Evolutionary conservation across 2,113 vertebrate genomes (phyloP).

Genomic region (Spilogale gracilis): DNA sequence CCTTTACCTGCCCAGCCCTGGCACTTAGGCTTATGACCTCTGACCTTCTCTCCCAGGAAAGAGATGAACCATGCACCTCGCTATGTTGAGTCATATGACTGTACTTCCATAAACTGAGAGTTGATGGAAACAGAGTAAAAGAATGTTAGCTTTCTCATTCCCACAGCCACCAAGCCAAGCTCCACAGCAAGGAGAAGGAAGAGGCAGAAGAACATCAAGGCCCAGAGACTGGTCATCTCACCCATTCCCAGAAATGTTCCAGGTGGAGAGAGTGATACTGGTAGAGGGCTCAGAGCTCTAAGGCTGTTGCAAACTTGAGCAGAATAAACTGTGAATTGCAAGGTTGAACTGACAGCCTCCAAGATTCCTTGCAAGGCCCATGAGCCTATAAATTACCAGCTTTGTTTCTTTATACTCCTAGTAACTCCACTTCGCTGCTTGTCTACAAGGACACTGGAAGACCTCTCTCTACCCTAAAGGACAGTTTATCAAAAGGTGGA

Average conservation of each 20-base stretch:
- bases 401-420: conserved; percentile 17
- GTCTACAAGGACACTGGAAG: background rate
- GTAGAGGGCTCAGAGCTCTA: background rate
- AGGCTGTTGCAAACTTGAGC: background rate
- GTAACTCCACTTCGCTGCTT: background rate
- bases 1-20: background rate
- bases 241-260: background rate
- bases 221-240: background rate
- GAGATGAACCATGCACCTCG: background rate
- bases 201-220: background rate
- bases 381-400: background rate
- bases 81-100: background rate
- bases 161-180: background rate
- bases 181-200: background rate
- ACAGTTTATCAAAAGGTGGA: background rate
- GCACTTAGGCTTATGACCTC: background rate
- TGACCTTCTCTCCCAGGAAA: background rate
- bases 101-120: background rate
- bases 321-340: background rate
- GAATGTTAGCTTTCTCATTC: background rate
- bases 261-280: background rate
- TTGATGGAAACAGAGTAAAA: background rate
- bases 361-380: background rate
- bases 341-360: background rate
- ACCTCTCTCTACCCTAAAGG: background rate